Evolutionary conservation across 2,113 vertebrate species (phyloP).

Genomic region (Parus major): DNA sequence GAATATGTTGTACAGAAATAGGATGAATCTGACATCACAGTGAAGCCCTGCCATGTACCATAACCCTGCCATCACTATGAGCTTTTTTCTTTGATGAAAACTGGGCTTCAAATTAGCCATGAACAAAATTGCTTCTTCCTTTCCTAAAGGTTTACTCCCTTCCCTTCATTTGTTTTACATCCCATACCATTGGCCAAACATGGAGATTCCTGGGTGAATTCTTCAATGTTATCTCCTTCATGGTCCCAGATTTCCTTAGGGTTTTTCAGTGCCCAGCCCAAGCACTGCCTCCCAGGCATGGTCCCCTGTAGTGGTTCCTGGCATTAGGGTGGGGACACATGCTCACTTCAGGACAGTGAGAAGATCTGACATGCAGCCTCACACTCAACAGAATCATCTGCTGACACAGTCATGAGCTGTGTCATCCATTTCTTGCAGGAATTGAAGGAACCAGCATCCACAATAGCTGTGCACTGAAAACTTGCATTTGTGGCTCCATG

Average conservation of each 20-base stretch:
- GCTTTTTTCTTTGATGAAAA: neutral
- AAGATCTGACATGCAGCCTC: neutral
- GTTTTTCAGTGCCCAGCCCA: neutral
- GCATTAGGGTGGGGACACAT: neutral
- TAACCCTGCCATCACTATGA: neutral
- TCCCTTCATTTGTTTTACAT: neutral
- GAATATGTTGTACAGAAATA: neutral
- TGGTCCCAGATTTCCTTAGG: neutral
- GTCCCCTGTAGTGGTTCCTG: neutral
- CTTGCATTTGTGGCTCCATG: slow-evolving; percentile 51
- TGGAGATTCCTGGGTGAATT: neutral
- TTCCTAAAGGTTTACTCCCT: neutral
- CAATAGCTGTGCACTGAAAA: slow-evolving; percentile 46
- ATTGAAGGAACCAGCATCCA: slow-evolving; percentile 21
- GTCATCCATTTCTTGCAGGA: slow-evolving; percentile 33
- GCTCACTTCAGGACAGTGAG: neutral
- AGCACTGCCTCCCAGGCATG: neutral
- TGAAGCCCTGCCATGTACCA: neutral
- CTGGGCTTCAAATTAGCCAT: neutral
- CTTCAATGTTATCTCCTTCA: fast-evolving
- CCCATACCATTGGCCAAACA: neutral
- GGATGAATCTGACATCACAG: neutral
- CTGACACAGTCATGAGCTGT: neutral
- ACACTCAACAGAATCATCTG: neutral
- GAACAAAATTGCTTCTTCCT: neutral